Conservation (phyloP, 1,140 invertebrate species). For the Cephus cinctus region DNA sequence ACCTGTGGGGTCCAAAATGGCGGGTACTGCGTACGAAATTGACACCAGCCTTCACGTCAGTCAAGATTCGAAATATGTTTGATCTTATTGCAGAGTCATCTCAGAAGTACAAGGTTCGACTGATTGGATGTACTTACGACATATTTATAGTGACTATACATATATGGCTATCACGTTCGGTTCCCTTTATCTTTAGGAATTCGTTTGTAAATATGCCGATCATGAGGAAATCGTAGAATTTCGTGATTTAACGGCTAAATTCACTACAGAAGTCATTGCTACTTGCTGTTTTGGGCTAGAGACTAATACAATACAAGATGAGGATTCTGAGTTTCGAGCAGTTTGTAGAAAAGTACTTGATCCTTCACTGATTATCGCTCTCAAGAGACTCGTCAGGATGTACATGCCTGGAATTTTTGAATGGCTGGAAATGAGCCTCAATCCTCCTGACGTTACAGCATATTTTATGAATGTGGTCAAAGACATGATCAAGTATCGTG, state of each 20-base stretch:
- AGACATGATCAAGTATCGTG: slow-evolving; percentile 22
- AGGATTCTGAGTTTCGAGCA: slow-evolving; percentile 44
- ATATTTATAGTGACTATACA: neutral
- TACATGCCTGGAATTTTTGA: slow-evolving; percentile 15
- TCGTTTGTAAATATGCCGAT: slow-evolving; percentile 15
- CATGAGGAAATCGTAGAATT: slow-evolving; percentile 30
- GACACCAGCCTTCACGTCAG: slow-evolving; percentile 48
- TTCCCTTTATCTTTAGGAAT: slow-evolving; percentile 15
- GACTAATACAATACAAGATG: slow-evolving; percentile 45
- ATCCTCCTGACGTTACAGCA: slow-evolving; percentile 2
- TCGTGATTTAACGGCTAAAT: slow-evolving; percentile 46
- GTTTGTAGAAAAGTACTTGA: slow-evolving; percentile 34
- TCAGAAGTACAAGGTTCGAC: slow-evolving; percentile 16
- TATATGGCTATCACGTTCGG: neutral
- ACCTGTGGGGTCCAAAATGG: slow-evolving; percentile 41
- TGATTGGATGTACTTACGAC: neutral
- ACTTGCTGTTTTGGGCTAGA: slow-evolving; percentile 54
- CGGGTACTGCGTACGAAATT: slow-evolving; percentile 49
- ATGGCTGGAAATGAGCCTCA: slow-evolving; percentile 8
- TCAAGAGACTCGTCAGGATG: slow-evolving; percentile 16
- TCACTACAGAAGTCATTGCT: slow-evolving; percentile 55
- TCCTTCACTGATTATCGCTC: slow-evolving; percentile 13
- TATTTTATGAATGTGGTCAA: slow-evolving; percentile 26
- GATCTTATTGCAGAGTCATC: slow-evolving; percentile 14
- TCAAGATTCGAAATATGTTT: slow-evolving; percentile 54